Percentiles rank a stretch among this genome's conserved stretches.
These are phyloP conservation scores for Archips xylosteana DNA, from an alignment of 2,888 invertebrate species.

Conservation along the genomic window DNA sequence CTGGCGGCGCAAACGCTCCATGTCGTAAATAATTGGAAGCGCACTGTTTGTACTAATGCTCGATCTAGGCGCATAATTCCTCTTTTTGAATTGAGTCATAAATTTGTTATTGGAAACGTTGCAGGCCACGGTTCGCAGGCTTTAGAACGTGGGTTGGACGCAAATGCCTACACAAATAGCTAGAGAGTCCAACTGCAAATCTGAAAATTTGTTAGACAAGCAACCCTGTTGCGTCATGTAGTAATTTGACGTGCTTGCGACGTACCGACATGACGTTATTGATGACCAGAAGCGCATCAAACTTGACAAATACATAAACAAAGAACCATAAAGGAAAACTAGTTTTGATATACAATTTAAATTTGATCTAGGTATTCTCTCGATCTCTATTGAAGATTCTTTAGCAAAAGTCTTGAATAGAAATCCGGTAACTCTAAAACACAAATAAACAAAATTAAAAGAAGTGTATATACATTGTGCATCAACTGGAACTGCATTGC, in stretches of 20 bases:
- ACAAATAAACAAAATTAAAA: background rate
- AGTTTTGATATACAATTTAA: background rate
- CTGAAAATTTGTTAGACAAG: conserved; percentile 54
- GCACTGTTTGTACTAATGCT: conserved; percentile 74
- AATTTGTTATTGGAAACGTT: conserved; percentile 59
- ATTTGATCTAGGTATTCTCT: too few relatives aligned
- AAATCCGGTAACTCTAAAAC: background rate
- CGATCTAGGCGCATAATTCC: conserved; percentile 71
- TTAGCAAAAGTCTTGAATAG: background rate
- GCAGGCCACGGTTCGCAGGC: conserved; percentile 48
- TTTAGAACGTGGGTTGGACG: conserved; percentile 55
- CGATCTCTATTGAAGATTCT: too few relatives aligned
- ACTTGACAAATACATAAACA: conserved; percentile 37
- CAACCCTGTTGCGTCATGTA: conserved; percentile 53
- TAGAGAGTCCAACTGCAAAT: conserved; percentile 47
- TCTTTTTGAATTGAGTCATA: conserved; percentile 74
- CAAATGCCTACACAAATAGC: conserved; percentile 50
- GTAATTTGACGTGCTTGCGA: conserved; percentile 54
- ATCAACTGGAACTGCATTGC: background rate
- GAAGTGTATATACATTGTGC: too few relatives aligned
- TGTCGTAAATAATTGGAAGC: conserved; percentile 77
- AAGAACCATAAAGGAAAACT: too few relatives aligned
- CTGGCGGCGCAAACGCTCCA: conserved; percentile 59
- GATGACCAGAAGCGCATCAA: conserved; percentile 56
- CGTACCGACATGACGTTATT: conserved; percentile 55